A percentile compares a stretch with the other conserved stretches of the same genome.
phyloP scores from a whole-genome alignment of 2,888 invertebrate species.

The Phrixothrix hirtus region DNA sequence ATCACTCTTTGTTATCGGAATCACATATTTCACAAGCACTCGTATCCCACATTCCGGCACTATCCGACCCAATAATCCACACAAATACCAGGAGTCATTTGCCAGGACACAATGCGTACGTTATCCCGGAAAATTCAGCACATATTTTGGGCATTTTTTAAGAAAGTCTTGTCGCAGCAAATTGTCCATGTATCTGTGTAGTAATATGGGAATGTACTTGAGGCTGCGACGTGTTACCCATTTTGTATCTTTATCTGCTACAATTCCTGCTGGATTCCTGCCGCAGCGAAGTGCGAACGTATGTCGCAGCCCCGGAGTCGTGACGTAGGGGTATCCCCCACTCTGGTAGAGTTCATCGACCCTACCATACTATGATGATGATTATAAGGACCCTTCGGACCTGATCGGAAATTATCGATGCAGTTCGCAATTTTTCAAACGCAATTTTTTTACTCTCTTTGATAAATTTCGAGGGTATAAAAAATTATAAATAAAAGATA shows the following conservation, averaged over 20 bases:
- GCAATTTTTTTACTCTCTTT: constrained; percentile 21
- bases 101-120: constrained; percentile 21
- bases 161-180: constrained; percentile 53
- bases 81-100: constrained; percentile 14
- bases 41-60: constrained; percentile 4
- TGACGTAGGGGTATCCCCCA: constrained; percentile 52
- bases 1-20: constrained; percentile 11
- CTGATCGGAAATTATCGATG: constrained; percentile 43
- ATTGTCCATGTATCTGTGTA: constrained; percentile 55
- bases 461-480: no score
- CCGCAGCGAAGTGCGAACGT: constrained; percentile 39
- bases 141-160: constrained; percentile 54
- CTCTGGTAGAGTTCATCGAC: constrained; percentile 51
- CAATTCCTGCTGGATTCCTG: constrained; percentile 34
- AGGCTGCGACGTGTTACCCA: constrained; percentile 21
- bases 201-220: constrained; percentile 50
- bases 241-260: constrained; percentile 39
- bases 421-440: constrained; percentile 35
- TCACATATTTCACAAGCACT: constrained; percentile 16
- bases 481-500: no score
- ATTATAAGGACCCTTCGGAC: constrained; percentile 41
- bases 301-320: constrained; percentile 47
- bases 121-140: constrained; percentile 39
- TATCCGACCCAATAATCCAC: constrained; percentile 12
- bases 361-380: constrained; percentile 50